Evolutionary conservation across 2,888 invertebrate genomes (phyloP), one percentile per base, ranked within the genome.

Genomic region (Falcaria lacertinaria): DNA sequence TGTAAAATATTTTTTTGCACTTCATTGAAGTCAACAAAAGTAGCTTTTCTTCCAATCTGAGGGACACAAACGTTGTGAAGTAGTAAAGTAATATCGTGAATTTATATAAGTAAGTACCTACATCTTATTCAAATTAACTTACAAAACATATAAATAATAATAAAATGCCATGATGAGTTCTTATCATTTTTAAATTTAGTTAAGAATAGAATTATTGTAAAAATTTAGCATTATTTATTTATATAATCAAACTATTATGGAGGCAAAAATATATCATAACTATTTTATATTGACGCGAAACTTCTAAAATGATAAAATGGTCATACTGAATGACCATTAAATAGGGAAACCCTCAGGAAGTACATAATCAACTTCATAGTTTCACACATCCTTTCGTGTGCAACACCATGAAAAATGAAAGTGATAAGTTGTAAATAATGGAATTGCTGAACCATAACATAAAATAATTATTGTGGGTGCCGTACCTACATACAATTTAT

Each of bases 1-100:
- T 77, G 79, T 49, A 79, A 75, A 56, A 89, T 69, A 62, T 60
- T 73, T 62, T 84, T 87, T 69, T 84, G 74, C 38, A 86, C 55
- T 64, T 87, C 80, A 52, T 80, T 80, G 43, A 87, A 59, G 58
- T 87, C 77, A 65, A 84, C 45, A 54, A 87, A 73, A 50, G 80
- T 80, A 52, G 74, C 69, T 60, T 74, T 67, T 54, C 71, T 64
- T 60, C 69, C 72, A 64, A 84, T 80, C 86, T 88, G 85, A 65
- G 28, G 28, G 28, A 28, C 3, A 28, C 11, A 28, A 28, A 5
- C 3, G 11, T 28, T 11, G 28, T 1, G 11, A 11, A 53, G 68
- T 62, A 52, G 43, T 52, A 51, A 51, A 40, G 6, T 19, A 4
- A 4, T 41, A 25, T 41, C 15, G 42, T 38, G 41, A 25, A 45